Percentiles rank a stretch among this genome's conserved stretches.
These are phyloP conservation scores for Echinops telfairi DNA, from an alignment of 2,113 vertebrate genomes.

Conservation along the genomic window DNA sequence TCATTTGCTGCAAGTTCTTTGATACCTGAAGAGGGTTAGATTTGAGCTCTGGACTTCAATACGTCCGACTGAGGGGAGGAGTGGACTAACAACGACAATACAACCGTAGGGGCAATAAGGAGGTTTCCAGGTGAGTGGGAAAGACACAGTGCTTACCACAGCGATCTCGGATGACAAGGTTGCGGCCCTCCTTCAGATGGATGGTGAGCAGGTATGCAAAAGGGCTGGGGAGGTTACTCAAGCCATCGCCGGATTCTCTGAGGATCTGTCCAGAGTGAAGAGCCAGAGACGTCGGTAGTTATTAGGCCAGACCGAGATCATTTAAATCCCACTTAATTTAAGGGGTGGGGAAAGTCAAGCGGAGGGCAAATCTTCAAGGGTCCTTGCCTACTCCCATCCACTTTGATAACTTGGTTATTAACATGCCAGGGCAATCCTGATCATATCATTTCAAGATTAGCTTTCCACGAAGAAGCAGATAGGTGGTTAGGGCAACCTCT, in stretches of 20 bases:
- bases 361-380: background rate
- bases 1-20: background rate
- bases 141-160: slow-evolving; percentile 88
- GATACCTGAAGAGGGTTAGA: background rate
- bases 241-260: slow-evolving; percentile 80
- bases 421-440: background rate
- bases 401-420: background rate
- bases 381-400: no score
- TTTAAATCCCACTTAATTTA: background rate
- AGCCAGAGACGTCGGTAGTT: background rate
- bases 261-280: slow-evolving; percentile 74
- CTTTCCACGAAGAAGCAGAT: background rate
- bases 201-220: slow-evolving; percentile 94
- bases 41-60: no score
- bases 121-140: fast-evolving
- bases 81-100: no score
- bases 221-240: slow-evolving; percentile 83
- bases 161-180: slow-evolving; percentile 94
- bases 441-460: background rate
- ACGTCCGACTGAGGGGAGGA: background rate
- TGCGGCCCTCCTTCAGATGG: slow-evolving; percentile 93
- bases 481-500: background rate
- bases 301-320: background rate
- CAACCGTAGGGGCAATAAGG: background rate
- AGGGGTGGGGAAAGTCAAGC: background rate